These are phyloP conservation scores for Crossocerus cetratus DNA, from an alignment of 2,888 invertebrate species.

Conservation along the genomic window DNA sequence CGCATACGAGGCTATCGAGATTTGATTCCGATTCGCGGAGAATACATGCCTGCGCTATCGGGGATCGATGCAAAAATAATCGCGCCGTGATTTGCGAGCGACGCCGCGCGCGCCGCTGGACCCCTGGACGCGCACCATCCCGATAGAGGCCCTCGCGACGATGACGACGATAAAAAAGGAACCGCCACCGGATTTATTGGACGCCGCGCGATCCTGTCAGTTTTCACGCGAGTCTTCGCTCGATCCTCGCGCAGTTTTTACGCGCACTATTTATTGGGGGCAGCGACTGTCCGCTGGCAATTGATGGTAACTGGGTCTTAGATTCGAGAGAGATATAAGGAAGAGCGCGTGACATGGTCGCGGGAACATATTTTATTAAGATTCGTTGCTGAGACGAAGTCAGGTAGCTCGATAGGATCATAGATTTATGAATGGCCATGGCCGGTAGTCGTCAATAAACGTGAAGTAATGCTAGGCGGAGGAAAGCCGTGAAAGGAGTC, in stretches of 20 bases:
- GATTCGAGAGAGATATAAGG: too few species aligned
- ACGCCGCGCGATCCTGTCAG: not conserved
- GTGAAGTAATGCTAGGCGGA: too few species aligned
- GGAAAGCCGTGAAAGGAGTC: too few species aligned
- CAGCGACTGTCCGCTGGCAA: too few species aligned
- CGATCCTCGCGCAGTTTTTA: not conserved
- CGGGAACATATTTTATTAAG: too few species aligned
- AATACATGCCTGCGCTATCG: slow-evolving; percentile 45
- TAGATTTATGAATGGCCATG: too few species aligned
- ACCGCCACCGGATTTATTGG: slow-evolving; percentile 1
- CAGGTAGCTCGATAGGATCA: too few species aligned
- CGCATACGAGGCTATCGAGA: slow-evolving; percentile 47
- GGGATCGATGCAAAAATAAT: slow-evolving; percentile 57
- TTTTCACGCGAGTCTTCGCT: not conserved
- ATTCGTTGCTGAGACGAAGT: too few species aligned
- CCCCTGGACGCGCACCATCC: slow-evolving; percentile 12
- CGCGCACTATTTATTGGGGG: not conserved
- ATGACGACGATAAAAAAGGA: slow-evolving; percentile 49
- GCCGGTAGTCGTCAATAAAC: too few species aligned
- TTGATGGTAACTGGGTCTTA: too few species aligned
- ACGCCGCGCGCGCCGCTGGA: slow-evolving; percentile 22
- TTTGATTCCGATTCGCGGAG: slow-evolving; percentile 55
- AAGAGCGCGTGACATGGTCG: too few species aligned
- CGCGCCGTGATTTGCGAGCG: slow-evolving; percentile 49
- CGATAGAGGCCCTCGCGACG: slow-evolving; percentile 48